Percentiles rank a stretch among this genome's conserved stretches.
These are phyloP conservation scores for Ophioninae sp. DNA, from an alignment of 2,888 invertebrate species.

Conservation along the genomic window DNA sequence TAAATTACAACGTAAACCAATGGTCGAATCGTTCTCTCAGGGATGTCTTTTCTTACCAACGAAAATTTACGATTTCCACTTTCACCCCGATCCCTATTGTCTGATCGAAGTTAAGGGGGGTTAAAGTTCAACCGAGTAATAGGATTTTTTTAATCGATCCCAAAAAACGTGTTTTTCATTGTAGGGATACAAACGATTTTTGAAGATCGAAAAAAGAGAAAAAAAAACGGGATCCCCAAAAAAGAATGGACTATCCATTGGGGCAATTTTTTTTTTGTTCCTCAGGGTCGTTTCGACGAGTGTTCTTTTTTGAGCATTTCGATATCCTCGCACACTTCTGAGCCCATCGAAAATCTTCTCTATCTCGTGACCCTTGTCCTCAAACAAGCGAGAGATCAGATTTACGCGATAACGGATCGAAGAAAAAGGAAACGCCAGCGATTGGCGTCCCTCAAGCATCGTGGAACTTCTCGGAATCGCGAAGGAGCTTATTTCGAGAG, in stretches of 20 bases:
- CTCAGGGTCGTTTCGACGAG: slow-evolving; percentile 65
- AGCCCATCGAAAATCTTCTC: slow-evolving; percentile 84
- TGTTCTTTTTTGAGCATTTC: slow-evolving; percentile 68
- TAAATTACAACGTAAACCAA: slow-evolving; percentile 38
- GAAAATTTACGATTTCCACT: slow-evolving; percentile 53
- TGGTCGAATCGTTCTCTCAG: slow-evolving; percentile 23
- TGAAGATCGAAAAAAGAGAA: background rate
- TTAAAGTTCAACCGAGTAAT: slow-evolving; percentile 39
- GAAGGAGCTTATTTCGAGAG: slow-evolving; percentile 81
- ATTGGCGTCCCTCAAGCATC: slow-evolving; percentile 48
- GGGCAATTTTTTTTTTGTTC: slow-evolving; percentile 23
- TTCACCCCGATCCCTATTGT: slow-evolving; percentile 14
- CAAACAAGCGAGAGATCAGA: slow-evolving; percentile 85
- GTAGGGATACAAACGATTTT: slow-evolving; percentile 45
- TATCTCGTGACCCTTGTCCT: slow-evolving; percentile 85
- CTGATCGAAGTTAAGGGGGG: slow-evolving; percentile 32
- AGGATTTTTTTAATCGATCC: slow-evolving; percentile 52
- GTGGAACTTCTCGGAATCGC: slow-evolving; percentile 65
- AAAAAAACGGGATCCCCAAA: background rate
- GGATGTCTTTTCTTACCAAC: slow-evolving; percentile 25
- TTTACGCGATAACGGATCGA: slow-evolving; percentile 67
- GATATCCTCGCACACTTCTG: slow-evolving; percentile 69
- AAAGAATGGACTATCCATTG: slow-evolving; percentile 9
- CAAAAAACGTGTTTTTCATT: slow-evolving; percentile 20
- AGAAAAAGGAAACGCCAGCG: slow-evolving; percentile 59